Conservation (phyloP, 2,888 invertebrate species). For the Craniophora ligustri region DNA sequence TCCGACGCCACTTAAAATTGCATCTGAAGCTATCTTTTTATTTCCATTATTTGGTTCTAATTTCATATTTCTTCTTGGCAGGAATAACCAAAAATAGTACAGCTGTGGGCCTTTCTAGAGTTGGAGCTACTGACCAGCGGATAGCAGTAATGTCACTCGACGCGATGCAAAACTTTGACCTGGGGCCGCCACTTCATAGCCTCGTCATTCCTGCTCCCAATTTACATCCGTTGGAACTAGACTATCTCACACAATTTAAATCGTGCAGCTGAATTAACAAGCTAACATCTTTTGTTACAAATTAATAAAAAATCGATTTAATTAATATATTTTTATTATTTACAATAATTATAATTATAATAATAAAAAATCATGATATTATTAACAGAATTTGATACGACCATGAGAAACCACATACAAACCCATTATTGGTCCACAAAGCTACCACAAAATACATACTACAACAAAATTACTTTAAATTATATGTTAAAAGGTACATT, state of each 20-base stretch:
- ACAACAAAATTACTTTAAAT: conserved; percentile 80
- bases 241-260: conserved; percentile 93
- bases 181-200: conserved; percentile 98
- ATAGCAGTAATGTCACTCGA: conserved; percentile 93
- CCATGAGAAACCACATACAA: conserved; percentile 82
- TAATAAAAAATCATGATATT: conserved; percentile 74
- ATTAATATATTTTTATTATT: conserved; percentile 86
- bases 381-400: conserved; percentile 84
- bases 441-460: conserved; percentile 84
- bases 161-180: conserved; percentile 91
- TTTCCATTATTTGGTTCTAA: too few species aligned
- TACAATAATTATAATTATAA: conserved; percentile 76
- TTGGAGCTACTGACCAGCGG: conserved; percentile 95
- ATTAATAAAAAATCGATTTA: conserved; percentile 67
- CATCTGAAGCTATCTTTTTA: too few species aligned
- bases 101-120: conserved; percentile 96
- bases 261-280: conserved; percentile 55
- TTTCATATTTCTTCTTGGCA: conserved; percentile 43
- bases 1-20: too few species aligned
- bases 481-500: conserved; percentile 87
- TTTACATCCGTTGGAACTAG: conserved; percentile 97
- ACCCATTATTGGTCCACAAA: conserved; percentile 86
- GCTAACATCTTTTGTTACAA: conserved; percentile 35
- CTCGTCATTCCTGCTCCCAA: conserved; percentile 94
- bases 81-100: conserved; percentile 88